Conservation (phyloP, 2,888 invertebrate species). For the Eurytoma californica region DNA sequence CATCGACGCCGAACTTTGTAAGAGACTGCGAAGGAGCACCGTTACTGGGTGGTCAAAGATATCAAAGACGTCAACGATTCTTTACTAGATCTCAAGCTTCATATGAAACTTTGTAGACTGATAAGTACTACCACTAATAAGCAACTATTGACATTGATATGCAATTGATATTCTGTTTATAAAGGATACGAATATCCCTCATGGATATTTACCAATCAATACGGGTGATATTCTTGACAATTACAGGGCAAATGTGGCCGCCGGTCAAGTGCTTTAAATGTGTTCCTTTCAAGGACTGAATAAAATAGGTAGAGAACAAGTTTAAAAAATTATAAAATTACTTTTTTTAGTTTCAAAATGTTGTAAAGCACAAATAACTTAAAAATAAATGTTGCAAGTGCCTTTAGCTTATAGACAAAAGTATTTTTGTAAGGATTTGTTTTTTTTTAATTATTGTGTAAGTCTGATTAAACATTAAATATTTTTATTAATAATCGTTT, state of each 20-base stretch:
- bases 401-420: conserved; percentile 12
- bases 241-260: not conserved
- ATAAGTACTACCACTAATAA: not conserved
- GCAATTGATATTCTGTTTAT: not conserved
- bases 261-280: not conserved
- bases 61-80: conserved; percentile 6
- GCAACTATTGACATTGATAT: not conserved
- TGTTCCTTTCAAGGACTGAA: not conserved
- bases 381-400: conserved; percentile 8
- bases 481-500: not conserved
- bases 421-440: conserved; percentile 24
- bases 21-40: conserved; percentile 15
- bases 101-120: not conserved
- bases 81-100: conserved; percentile 5
- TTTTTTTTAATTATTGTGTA: not conserved
- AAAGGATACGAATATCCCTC: not conserved
- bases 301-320: too few relatives aligned
- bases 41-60: conserved; percentile 22
- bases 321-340: too few relatives aligned
- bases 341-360: too few relatives aligned
- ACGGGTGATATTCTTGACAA: conserved; percentile 28
- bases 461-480: conserved; percentile 15
- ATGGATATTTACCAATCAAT: not conserved
- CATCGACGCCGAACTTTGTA: conserved; percentile 12
- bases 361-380: not conserved